Conservation (phyloP, 2,797 vertebrate species). For the Rhynchotus rufescens region DNA sequence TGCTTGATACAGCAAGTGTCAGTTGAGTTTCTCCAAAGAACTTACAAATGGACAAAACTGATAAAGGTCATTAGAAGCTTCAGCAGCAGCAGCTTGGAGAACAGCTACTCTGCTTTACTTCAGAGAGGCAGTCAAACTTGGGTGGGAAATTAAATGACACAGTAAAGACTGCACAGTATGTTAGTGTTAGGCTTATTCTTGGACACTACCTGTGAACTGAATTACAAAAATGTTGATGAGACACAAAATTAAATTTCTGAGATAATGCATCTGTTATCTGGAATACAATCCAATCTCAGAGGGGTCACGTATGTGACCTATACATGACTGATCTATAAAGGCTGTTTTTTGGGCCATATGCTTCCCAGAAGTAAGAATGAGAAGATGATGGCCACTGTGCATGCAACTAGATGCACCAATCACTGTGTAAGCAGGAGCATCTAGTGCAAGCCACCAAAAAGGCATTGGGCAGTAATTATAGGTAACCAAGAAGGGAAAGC, state of each 20-base stretch:
- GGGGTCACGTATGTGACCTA: background rate
- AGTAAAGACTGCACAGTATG: background rate
- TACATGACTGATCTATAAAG: background rate
- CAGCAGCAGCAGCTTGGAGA: background rate
- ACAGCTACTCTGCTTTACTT: background rate
- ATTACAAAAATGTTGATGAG: background rate
- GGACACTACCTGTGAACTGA: background rate
- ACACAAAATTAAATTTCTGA: background rate
- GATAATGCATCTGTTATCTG: background rate
- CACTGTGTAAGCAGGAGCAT: background rate
- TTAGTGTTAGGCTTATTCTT: background rate
- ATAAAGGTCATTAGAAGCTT: background rate
- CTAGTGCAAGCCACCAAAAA: background rate
- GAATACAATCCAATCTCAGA: background rate
- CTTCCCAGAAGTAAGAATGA: background rate
- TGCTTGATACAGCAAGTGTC: background rate
- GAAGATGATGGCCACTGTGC: background rate
- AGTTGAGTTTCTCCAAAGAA: background rate
- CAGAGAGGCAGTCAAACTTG: background rate
- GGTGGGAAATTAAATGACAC: background rate
- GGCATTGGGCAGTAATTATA: background rate
- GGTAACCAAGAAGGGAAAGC: background rate
- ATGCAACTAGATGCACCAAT: background rate
- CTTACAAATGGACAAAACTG: background rate
- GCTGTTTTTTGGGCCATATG: background rate